A percentile compares a stretch with the other conserved stretches of the same genome.
These are phyloP conservation scores for Hanleya hanleyi DNA, from an alignment of 2,888 invertebrate genomes.

Conservation along the genomic window DNA sequence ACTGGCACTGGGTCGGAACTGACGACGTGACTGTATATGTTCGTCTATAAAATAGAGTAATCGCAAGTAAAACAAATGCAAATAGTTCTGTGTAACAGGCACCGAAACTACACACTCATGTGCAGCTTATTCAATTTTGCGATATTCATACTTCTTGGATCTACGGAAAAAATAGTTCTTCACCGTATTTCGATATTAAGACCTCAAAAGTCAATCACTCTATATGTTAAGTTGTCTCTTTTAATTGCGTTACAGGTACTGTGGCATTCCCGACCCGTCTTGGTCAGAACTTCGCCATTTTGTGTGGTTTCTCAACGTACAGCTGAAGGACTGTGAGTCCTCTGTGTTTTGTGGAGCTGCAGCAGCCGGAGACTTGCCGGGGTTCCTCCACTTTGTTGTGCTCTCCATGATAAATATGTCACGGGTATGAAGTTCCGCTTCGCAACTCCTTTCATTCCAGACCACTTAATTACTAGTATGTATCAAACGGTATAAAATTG, in stretches of 20 bases:
- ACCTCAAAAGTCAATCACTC: too few relatives aligned
- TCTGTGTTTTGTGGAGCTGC: constrained; percentile 50
- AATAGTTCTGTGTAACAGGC: too few relatives aligned
- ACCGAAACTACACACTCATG: too few relatives aligned
- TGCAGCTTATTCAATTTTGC: too few relatives aligned
- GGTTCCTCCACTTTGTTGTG: constrained; percentile 42
- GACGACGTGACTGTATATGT: too few relatives aligned
- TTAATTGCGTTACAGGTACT: constrained; percentile 51
- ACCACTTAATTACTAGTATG: not conserved
- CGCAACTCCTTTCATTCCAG: not conserved
- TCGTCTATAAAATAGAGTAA: too few relatives aligned
- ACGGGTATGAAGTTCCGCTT: not conserved
- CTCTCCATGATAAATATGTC: constrained; percentile 48
- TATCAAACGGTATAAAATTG: not conserved
- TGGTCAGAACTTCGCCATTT: constrained; percentile 62
- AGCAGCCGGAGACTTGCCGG: constrained; percentile 41
- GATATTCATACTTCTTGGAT: too few relatives aligned
- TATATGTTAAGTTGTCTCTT: too few relatives aligned
- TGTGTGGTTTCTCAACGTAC: constrained; percentile 60
- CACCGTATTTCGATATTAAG: too few relatives aligned
- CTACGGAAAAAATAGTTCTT: too few relatives aligned
- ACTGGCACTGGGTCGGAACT: too few relatives aligned
- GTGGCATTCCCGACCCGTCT: constrained; percentile 51
- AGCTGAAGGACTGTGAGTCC: constrained; percentile 55
- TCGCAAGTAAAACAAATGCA: too few relatives aligned